Evolutionary conservation across 2,113 vertebrate genomes (phyloP).

Genomic region (Corythaixoides concolor): DNA sequence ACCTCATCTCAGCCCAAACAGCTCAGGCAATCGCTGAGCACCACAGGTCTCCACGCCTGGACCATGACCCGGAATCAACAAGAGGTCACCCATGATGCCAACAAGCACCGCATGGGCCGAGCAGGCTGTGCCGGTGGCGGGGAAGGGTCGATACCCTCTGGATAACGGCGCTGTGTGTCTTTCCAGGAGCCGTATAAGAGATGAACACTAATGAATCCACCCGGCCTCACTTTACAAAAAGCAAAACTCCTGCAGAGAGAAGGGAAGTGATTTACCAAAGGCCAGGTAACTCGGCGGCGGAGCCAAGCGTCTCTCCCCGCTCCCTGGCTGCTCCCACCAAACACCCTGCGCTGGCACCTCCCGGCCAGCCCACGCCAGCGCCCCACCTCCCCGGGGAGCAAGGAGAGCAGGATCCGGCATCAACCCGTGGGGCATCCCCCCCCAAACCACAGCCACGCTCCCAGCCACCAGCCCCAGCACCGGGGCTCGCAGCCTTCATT

Average conservation of each 20-base stretch:
- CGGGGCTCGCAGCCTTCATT: neutral
- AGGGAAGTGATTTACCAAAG: neutral
- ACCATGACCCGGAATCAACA: fast-evolving
- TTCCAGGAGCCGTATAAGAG: fast-evolving
- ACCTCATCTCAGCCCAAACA: neutral
- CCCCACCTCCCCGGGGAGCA: neutral
- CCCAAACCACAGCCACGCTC: neutral
- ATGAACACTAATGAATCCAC: fast-evolving
- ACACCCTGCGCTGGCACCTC: neutral
- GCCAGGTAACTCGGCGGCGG: neutral
- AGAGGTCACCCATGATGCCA: neutral
- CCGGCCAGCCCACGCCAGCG: fast-evolving
- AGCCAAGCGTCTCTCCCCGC: neutral
- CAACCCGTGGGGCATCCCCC: neutral
- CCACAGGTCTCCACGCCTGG: neutral
- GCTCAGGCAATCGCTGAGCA: neutral
- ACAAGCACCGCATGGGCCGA: fast-evolving
- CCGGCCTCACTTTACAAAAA: fast-evolving
- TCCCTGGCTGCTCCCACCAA: neutral
- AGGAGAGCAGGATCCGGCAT: neutral
- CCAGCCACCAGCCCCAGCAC: neutral
- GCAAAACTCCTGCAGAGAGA: neutral
- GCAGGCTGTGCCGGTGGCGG: neutral
- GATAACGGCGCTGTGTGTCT: neutral
- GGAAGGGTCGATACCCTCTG: neutral